Evolutionary conservation across 1,140 invertebrate species (phyloP).

Genomic region (Acromyrmex heyeri): DNA sequence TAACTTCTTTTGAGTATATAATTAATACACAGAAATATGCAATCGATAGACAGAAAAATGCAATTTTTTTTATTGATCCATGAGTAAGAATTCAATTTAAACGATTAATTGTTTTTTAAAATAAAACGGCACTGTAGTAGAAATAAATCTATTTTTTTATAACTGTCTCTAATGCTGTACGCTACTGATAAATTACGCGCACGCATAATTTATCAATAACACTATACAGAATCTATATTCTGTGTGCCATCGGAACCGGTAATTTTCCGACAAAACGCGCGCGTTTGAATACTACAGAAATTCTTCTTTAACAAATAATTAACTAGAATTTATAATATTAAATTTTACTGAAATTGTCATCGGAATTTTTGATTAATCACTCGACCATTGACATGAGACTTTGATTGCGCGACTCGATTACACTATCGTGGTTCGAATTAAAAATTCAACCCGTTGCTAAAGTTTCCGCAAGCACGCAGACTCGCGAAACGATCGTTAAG

Average conservation of each 20-base stretch:
- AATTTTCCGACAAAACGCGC: neutral
- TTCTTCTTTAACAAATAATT: neutral
- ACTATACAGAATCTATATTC: neutral
- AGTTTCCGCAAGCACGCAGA: slow-evolving; percentile 57
- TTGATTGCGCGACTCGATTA: slow-evolving; percentile 15
- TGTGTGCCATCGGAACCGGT: neutral
- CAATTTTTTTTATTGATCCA: neutral
- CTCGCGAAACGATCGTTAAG: slow-evolving; percentile 66
- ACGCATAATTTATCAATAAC: neutral
- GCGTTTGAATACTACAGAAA: neutral
- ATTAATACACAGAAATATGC: neutral
- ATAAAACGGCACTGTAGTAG: neutral
- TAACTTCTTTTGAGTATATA: neutral
- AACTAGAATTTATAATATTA: neutral
- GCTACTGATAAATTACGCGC: too few relatives aligned
- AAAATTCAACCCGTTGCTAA: slow-evolving; percentile 29
- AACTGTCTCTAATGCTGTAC: neutral
- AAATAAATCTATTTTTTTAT: neutral
- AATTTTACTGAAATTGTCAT: neutral
- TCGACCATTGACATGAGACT: slow-evolving; percentile 1
- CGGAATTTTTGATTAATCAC: slow-evolving; percentile 16
- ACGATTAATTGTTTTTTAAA: neutral
- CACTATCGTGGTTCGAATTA: neutral
- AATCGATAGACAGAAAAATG: too few relatives aligned
- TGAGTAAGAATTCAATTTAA: neutral